Conservation (phyloP, 2,888 invertebrate genomes). For the Tiliacea aurago region DNA sequence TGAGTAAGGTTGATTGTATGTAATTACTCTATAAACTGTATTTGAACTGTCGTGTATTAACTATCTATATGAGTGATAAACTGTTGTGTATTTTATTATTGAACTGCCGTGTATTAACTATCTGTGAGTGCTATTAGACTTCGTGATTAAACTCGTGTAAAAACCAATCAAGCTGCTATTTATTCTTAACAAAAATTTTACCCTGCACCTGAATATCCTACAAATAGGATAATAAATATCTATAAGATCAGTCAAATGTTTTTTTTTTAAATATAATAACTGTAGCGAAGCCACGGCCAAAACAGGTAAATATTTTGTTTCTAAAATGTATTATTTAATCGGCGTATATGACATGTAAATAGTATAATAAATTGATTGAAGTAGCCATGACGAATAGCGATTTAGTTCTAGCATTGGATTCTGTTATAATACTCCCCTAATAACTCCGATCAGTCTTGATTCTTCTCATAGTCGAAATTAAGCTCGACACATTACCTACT, state of each 20-base stretch:
- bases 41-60: too few relatives aligned
- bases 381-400: constrained; percentile 17
- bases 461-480: neutral
- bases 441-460: constrained; percentile 7
- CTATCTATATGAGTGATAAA: too few relatives aligned
- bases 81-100: too few relatives aligned
- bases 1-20: too few relatives aligned
- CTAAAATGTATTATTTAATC: neutral
- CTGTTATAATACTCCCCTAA: constrained; percentile 1
- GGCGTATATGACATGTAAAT: constrained; percentile 1
- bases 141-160: too few relatives aligned
- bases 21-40: too few relatives aligned
- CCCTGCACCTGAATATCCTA: too few relatives aligned
- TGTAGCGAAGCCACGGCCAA: neutral
- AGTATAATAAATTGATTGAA: constrained; percentile 28
- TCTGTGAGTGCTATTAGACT: too few relatives aligned
- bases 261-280: neutral
- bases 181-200: too few relatives aligned
- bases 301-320: constrained; percentile 4
- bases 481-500: neutral
- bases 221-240: neutral
- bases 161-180: too few relatives aligned
- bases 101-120: too few relatives aligned
- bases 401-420: constrained; percentile 3
- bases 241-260: neutral